These are phyloP conservation scores for Fukomys damarensis DNA, from an alignment of 2,113 vertebrate genomes.

Conservation along the genomic window DNA sequence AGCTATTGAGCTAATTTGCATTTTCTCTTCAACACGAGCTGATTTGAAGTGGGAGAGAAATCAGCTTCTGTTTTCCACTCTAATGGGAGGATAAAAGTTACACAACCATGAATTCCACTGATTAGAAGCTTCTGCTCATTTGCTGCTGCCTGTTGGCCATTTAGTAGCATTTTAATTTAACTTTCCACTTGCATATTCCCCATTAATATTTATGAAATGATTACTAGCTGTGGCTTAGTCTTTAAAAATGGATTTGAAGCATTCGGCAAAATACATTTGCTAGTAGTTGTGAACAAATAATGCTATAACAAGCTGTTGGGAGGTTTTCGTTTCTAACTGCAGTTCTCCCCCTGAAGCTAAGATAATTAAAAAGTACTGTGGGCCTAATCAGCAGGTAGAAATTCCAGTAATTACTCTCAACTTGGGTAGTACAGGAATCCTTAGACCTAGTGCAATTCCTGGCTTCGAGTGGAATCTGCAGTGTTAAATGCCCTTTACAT, in stretches of 20 bases:
- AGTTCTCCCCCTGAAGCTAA: constrained; percentile 1
- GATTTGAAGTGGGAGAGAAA: constrained; percentile 76
- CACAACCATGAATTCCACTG: constrained; percentile 79
- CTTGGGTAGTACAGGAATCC: constrained; percentile 49
- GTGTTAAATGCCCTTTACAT: background rate
- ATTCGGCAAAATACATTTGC: constrained; percentile 75
- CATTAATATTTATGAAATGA: constrained; percentile 87
- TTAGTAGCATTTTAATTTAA: constrained; percentile 79
- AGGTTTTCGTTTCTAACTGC: constrained; percentile 59
- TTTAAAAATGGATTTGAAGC: constrained; percentile 81
- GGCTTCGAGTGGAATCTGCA: background rate
- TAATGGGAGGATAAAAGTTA: constrained; percentile 78
- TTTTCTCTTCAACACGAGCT: constrained; percentile 53
- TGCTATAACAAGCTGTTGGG: constrained; percentile 11
- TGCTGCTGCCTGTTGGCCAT: constrained; percentile 74
- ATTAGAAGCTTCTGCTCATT: constrained; percentile 74
- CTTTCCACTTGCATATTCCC: constrained; percentile 68
- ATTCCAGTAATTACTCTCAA: constrained; percentile 58
- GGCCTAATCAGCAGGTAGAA: constrained; percentile 64
- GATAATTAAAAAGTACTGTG: constrained; percentile 66
- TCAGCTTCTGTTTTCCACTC: constrained; percentile 78
- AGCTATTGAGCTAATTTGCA: constrained; percentile 74
- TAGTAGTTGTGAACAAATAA: constrained; percentile 77
- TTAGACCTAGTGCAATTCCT: constrained; percentile 1
- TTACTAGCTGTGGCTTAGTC: constrained; percentile 76